Conservation (phyloP, 2,797 vertebrate species). For the Otus scops region DNA sequence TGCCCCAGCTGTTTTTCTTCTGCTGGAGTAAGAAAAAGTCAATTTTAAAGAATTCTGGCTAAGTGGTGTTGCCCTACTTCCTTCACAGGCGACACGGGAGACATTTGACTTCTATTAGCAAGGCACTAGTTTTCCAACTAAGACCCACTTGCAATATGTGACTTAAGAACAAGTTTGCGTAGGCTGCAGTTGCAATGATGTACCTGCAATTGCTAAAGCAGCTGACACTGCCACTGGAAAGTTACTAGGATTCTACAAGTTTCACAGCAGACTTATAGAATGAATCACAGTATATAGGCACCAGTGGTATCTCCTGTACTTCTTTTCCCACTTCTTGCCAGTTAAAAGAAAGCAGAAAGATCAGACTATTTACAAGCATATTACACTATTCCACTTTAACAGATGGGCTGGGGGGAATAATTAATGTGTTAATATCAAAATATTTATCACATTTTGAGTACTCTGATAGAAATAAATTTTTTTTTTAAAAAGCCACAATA, state of each 20-base stretch:
- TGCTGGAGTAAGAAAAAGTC: background rate
- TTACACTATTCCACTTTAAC: background rate
- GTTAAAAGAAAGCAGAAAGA: background rate
- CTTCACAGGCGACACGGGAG: background rate
- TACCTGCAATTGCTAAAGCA: background rate
- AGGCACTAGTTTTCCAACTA: background rate
- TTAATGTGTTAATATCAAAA: background rate
- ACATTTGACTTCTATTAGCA: background rate
- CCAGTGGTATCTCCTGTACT: background rate
- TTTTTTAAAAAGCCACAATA: background rate
- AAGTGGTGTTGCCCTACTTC: background rate
- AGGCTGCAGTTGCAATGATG: background rate
- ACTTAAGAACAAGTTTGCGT: background rate
- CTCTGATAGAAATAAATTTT: background rate
- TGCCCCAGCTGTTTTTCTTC: background rate
- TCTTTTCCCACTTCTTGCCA: background rate
- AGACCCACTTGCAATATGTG: background rate
- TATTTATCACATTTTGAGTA: background rate
- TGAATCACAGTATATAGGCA: background rate
- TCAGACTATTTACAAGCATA: background rate
- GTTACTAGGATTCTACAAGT: background rate
- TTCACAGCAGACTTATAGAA: background rate
- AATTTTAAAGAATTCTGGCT: background rate
- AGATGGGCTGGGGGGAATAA: background rate
- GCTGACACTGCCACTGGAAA: background rate